Conservation (phyloP, 2,888 invertebrate genomes). For the Drosophila mimica region DNA sequence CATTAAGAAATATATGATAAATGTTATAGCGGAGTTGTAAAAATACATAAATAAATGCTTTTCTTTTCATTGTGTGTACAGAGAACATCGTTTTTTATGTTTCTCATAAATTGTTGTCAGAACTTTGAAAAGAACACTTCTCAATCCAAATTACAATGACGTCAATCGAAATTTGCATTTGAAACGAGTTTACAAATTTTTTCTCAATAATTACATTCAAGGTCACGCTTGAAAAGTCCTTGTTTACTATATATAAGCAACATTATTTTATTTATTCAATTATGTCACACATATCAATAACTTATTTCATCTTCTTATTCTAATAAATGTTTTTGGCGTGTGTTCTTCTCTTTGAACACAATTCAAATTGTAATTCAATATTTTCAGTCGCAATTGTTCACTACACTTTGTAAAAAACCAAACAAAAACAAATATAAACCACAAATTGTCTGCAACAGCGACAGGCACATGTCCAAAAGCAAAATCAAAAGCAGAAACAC, state of each 20-base stretch:
- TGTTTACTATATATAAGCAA: neutral
- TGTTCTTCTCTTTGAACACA: slow-evolving; percentile 4
- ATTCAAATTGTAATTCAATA: slow-evolving; percentile 43
- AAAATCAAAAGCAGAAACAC: slow-evolving; percentile 5
- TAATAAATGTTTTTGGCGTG: neutral
- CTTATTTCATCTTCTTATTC: neutral
- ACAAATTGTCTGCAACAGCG: slow-evolving; percentile 13
- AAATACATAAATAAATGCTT: neutral
- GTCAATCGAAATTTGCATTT: neutral
- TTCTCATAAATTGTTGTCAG: neutral
- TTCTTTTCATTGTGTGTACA: neutral
- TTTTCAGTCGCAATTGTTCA: slow-evolving; percentile 27
- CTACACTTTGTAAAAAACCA: slow-evolving; percentile 29
- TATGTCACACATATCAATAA: neutral
- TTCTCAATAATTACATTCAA: neutral
- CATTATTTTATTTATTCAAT: neutral
- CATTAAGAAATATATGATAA: slow-evolving; percentile 17
- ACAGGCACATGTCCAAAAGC: slow-evolving; percentile 51
- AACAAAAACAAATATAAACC: slow-evolving; percentile 8
- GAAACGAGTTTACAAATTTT: neutral
- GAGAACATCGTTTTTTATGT: neutral
- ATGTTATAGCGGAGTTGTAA: slow-evolving; percentile 1
- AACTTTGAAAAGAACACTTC: neutral
- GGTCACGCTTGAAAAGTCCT: neutral
- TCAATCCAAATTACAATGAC: neutral